Evolutionary conservation across 2,888 invertebrate species (phyloP), one percentile per base, ranked within the genome.

Genomic region (Metallyticus violacea): DNA sequence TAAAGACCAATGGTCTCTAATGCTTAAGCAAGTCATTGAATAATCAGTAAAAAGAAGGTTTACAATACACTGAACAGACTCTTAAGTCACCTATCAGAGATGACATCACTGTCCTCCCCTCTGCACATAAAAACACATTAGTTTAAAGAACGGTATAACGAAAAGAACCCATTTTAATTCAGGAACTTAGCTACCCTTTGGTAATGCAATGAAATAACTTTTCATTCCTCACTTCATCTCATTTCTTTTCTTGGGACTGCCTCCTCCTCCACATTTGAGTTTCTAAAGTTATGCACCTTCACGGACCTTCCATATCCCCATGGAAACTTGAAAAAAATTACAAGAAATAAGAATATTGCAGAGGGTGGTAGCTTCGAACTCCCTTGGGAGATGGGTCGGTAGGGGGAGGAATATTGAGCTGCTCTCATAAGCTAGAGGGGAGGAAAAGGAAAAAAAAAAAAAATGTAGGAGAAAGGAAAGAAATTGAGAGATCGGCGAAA

Each of bases 231-330:
- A 85, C 28, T 81, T 76, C 27, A 40, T 26, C 82, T 78, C 86
- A 29, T 28, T 82, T 79, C 81, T 81, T 79, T 28, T 79, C 62
- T 9, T 76, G 78, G 7, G 30, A 79, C 79, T 25, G 26, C 77
- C n/a, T 2, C 77, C n/a, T 15, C n/a, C 79, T 25, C 82, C 40
- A 40, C 40, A 62, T 22, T 62, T 62, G 15, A 62, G 40, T 4
- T 15, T 7, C 27, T 62, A 7, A 6, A 78, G 79, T 81, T 81
- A 26, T 40, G 25, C 86, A 80, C 81, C 26, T 29, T 27, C 27
- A n/a, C 85, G 85, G 26, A 76, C 83, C 86, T 81, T 78, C 78
- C 83, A 83, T 86, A 81, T 86, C 79, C 82, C 81, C 79, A 26
- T 15, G 81, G 30, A 62, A 76, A 76, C 81, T 81, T 85, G 77